Base-by-base conservation (phyloP, 2,888 invertebrate genomes). In the Tanytarsus gracilentus region DNA sequence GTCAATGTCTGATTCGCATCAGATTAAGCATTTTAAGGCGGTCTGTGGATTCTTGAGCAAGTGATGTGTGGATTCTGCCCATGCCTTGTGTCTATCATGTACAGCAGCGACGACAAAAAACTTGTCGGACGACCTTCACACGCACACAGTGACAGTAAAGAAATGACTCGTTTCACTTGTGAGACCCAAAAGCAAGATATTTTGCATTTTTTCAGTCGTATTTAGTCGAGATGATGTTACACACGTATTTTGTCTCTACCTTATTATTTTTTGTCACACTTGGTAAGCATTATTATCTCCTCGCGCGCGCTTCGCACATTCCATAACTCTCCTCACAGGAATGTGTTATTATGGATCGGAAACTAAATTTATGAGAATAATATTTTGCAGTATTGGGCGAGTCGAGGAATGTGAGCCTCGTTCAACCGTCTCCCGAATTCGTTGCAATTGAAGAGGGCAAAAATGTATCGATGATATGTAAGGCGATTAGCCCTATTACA, bases 41-140 rank as follows among this genome's bases (percentile, higher is more conserved):
- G 6, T 44, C 7, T 3, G 21, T 44, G 18, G 11, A 44, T 40
- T 44, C 40, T 44, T 44, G 5, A 44, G 23, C 44, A 44, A 44
- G 44, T n/a, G n/a, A n/a, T n/a, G n/a, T 44, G 21, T 44, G 11
- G 21, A 44, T 44, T 44, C 40, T 44, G 21, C 23, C 21, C 16
- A 14, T 36, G 23, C 23, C 16, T 23, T 44, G 21, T 40, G n/a
- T 18, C 18, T 44, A 44, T 18, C 14, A 14, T 33, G 33, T 36
- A 44, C 3, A 44, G 11, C 11, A 44, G 18, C 36, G 14, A 44
- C 44, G 21, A 23, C 23, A 11, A 18, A 18, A 44, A 44, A 44
- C 44, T 44, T 18, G 44, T 44, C 23, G 23, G 44, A 44, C 44
- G 44, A 44, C 44, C 44, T 44, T 44, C 44, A 36, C n/a, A 44